phyloP scores from a whole-genome alignment of 1,140 invertebrate genomes.

The Eupristina koningsbergeri region DNA sequence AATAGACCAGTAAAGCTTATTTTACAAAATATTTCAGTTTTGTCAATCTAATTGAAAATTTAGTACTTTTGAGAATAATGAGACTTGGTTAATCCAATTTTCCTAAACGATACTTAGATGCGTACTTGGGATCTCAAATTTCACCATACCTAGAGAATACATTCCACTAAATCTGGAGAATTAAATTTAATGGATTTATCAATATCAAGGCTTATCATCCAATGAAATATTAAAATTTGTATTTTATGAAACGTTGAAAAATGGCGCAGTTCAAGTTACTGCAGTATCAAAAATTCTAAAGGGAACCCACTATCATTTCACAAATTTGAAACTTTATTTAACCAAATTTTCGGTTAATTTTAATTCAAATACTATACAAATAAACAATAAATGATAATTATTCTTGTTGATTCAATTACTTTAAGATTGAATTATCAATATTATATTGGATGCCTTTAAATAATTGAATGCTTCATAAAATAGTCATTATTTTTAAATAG shows the following conservation, averaged over 20 bases:
- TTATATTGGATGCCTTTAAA: too few species aligned
- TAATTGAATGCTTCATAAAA: too few species aligned
- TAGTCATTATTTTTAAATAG: too few species aligned
- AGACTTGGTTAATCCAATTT: constrained; percentile 35
- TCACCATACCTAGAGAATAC: neutral
- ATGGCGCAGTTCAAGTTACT: too few species aligned
- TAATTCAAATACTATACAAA: too few species aligned
- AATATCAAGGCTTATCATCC: constrained; percentile 6
- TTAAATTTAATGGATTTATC: constrained; percentile 27
- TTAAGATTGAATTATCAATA: too few species aligned
- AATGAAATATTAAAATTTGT: constrained; percentile 19
- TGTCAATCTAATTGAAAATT: neutral
- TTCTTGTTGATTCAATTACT: too few species aligned
- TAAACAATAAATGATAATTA: too few species aligned
- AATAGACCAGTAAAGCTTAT: too few species aligned
- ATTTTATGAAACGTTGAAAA: neutral
- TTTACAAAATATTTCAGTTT: neutral
- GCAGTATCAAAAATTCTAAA: neutral
- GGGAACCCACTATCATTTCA: too few species aligned
- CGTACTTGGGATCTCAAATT: neutral
- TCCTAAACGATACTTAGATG: neutral
- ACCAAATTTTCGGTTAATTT: too few species aligned
- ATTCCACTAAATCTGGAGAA: neutral
- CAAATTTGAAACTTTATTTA: too few species aligned
- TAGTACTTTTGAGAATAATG: constrained; percentile 2